A percentile compares a stretch with the other conserved stretches of the same genome.
These are phyloP conservation scores for Urechis unicinctus DNA, from an alignment of 2,888 invertebrate species.

Conservation along the genomic window DNA sequence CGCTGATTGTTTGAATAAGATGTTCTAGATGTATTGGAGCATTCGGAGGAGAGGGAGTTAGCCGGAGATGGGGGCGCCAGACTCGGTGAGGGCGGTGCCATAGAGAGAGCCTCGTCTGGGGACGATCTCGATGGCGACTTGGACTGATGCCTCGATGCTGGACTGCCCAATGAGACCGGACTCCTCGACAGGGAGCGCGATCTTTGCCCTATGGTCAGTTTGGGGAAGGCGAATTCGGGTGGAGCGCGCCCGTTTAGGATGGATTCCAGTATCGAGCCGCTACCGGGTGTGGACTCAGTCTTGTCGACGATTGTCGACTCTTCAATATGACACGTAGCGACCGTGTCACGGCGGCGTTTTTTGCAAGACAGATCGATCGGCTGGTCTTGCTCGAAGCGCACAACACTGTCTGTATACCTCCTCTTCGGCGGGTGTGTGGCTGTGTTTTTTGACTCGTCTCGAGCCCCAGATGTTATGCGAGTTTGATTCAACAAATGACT, in stretches of 20 bases:
- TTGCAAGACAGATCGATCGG: constrained; percentile 42
- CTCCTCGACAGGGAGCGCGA: background rate
- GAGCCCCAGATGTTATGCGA: too few relatives aligned
- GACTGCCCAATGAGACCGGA: background rate
- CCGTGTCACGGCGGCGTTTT: background rate
- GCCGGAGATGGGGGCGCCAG: background rate
- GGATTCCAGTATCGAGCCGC: background rate
- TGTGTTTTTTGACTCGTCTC: background rate
- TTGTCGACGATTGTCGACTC: background rate
- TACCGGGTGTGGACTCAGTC: background rate
- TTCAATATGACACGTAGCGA: too few relatives aligned
- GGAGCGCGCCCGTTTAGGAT: background rate
- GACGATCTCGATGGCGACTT: background rate
- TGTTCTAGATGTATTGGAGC: background rate
- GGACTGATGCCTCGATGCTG: too few relatives aligned
- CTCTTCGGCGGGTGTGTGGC: background rate
- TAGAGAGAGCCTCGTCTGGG: too few relatives aligned
- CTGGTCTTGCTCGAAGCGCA: constrained; percentile 17
- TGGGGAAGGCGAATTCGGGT: background rate
- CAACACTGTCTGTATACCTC: background rate
- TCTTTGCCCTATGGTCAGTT: background rate
- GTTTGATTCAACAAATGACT: background rate
- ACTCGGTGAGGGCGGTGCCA: background rate
- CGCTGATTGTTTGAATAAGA: constrained; percentile 21
- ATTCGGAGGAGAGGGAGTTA: background rate